Evolutionary conservation across 2,113 vertebrate genomes (phyloP).

Genomic region (Cairina moschata): DNA sequence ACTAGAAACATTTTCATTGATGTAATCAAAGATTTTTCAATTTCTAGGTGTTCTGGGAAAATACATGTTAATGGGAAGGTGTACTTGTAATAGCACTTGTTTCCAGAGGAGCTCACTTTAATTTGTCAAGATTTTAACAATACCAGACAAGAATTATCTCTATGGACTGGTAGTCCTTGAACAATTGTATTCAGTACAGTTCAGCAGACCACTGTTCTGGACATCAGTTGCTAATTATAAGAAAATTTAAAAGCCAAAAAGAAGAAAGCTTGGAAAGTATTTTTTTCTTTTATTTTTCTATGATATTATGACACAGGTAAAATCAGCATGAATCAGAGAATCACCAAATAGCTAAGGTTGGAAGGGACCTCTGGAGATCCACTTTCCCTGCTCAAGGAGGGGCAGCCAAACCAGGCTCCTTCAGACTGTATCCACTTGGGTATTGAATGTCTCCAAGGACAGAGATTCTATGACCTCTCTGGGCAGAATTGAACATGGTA

Average conservation of each 20-base stretch:
- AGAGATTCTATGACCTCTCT: neutral
- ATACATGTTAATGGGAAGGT: neutral
- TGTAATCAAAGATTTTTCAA: neutral
- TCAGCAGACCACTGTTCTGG: neutral
- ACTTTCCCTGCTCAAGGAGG: rapidly evolving
- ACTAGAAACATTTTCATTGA: neutral
- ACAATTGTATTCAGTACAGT: neutral
- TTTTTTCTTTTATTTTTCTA: neutral
- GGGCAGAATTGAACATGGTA: neutral
- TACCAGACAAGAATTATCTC: neutral
- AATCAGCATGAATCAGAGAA: neutral
- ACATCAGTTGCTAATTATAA: neutral
- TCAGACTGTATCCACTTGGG: neutral
- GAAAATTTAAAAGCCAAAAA: neutral
- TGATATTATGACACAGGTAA: neutral
- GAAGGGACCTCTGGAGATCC: neutral
- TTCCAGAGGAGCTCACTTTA: neutral
- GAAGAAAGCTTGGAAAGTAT: neutral
- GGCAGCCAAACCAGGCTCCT: neutral
- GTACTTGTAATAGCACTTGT: neutral
- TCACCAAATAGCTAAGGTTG: neutral
- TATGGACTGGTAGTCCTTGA: neutral
- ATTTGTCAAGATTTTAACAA: neutral
- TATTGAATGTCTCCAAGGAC: neutral
- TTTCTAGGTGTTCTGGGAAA: neutral